These are phyloP conservation scores for Thamnophis sirtalis DNA, from an alignment of 2,113 vertebrate genomes.

Conservation along the genomic window DNA sequence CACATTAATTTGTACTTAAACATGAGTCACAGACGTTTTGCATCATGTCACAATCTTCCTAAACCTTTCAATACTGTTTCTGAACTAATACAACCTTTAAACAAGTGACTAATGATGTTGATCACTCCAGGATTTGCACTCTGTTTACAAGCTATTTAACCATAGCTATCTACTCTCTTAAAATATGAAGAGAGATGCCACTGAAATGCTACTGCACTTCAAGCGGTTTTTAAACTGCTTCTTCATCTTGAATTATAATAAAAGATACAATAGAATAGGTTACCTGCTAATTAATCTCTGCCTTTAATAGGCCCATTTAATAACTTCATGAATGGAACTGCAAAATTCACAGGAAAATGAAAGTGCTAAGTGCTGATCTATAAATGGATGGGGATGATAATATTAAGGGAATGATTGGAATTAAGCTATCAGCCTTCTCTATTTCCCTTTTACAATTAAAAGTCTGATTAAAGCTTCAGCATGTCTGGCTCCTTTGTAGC, in stretches of 20 bases:
- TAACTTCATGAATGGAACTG: constrained; percentile 26
- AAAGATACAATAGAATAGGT: constrained; percentile 18
- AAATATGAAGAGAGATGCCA: background rate
- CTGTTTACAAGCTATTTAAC: constrained; percentile 22
- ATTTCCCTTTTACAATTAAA: background rate
- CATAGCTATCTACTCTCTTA: constrained; percentile 7
- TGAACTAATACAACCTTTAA: background rate
- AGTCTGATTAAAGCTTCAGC: background rate
- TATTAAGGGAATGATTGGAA: constrained; percentile 7
- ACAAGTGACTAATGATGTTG: background rate
- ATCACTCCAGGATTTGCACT: constrained; percentile 10
- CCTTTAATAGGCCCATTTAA: constrained; percentile 9
- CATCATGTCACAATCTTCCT: background rate
- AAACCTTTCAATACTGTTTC: background rate
- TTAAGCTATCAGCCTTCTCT: background rate
- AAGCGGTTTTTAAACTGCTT: constrained; percentile 13
- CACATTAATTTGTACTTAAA: background rate
- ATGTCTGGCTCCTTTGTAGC: background rate
- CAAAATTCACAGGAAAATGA: background rate
- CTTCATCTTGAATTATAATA: background rate
- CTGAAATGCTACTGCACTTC: background rate
- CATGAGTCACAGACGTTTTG: background rate
- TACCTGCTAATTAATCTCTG: constrained; percentile 2
- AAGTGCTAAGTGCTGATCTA: background rate
- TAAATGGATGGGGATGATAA: background rate